phyloP scores from a whole-genome alignment of 2,797 vertebrate genomes.

The Buceros bicornis region DNA sequence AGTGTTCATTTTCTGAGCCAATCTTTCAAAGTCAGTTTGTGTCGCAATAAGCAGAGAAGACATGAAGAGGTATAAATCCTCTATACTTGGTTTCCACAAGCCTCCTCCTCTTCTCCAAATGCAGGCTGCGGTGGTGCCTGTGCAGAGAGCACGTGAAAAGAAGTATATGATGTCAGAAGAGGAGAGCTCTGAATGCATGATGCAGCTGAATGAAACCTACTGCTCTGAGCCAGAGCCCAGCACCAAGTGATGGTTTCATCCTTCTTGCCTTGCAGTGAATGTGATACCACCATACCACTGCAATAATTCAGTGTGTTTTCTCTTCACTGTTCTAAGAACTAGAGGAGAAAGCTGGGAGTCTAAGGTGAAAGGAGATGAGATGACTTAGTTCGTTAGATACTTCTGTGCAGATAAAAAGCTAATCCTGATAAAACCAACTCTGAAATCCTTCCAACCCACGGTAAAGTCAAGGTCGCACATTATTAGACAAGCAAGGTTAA shows the following conservation, averaged over 20 bases:
- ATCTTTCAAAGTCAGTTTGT: conserved; percentile 80
- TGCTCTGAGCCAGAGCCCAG: conserved; percentile 26
- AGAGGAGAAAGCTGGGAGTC: conserved; percentile 69
- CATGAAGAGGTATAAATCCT: conserved; percentile 64
- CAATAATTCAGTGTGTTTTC: conserved; percentile 69
- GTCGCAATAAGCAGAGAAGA: conserved; percentile 57
- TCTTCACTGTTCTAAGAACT: conserved; percentile 67
- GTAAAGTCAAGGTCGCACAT: conserved; percentile 76
- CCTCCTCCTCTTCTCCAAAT: conserved; percentile 11
- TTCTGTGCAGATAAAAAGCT: conserved; percentile 79
- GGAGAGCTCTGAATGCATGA: conserved; percentile 46
- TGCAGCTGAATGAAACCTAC: conserved; percentile 17
- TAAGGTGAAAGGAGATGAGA: conserved; percentile 77
- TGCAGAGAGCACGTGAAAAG: conserved; percentile 52
- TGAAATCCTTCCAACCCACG: conserved; percentile 79
- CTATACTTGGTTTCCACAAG: conserved; percentile 29
- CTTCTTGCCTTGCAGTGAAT: conserved; percentile 39
- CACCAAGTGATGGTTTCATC: conserved; percentile 21
- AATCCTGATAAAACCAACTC: conserved; percentile 80
- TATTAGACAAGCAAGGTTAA: conserved; percentile 76
- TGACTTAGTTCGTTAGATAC: conserved; percentile 73
- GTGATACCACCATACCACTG: conserved; percentile 47
- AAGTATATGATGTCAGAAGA: neutral
- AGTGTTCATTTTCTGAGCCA: conserved; percentile 79
- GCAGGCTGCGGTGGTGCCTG: conserved; percentile 19